phyloP scores from a whole-genome alignment of 2,797 vertebrate genomes.

The Microctenopoma lineatum region DNA sequence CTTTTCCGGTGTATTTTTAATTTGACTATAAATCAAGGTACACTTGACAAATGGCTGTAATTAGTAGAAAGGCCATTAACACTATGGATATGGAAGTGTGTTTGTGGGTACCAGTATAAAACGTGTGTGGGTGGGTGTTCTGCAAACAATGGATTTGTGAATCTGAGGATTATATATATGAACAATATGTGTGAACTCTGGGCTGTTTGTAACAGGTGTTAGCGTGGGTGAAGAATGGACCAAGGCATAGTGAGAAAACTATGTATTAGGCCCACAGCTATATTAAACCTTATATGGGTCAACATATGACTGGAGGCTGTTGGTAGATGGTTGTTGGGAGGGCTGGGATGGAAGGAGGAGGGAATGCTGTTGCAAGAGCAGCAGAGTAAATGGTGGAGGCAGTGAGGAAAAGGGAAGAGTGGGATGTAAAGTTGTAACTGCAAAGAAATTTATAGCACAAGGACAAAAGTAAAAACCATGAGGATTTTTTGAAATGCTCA shows the following conservation, averaged over 20 bases:
- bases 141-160: constrained; percentile 26
- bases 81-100: constrained; percentile 34
- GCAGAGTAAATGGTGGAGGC: background rate
- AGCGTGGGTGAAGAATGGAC: background rate
- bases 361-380: background rate
- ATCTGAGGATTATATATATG: background rate
- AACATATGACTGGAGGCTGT: constrained; percentile 43
- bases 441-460: constrained; percentile 12
- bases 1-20: constrained; percentile 89
- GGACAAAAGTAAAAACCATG: constrained; percentile 18
- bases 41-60: constrained; percentile 93
- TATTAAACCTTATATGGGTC: constrained; percentile 47
- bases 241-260: constrained; percentile 9
- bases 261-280: constrained; percentile 26
- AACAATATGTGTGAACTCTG: background rate
- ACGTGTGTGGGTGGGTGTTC: constrained; percentile 18
- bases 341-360: background rate
- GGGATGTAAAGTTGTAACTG: constrained; percentile 4
- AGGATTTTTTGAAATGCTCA: constrained; percentile 5
- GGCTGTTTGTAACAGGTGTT: constrained; percentile 12
- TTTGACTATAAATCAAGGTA: constrained; percentile 93
- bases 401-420: background rate
- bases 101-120: background rate
- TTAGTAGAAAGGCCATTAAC: constrained; percentile 86
- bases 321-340: constrained; percentile 17